phyloP scores from a whole-genome alignment of 1,140 invertebrate species.

The Pogonomyrmex barbatus region DNA sequence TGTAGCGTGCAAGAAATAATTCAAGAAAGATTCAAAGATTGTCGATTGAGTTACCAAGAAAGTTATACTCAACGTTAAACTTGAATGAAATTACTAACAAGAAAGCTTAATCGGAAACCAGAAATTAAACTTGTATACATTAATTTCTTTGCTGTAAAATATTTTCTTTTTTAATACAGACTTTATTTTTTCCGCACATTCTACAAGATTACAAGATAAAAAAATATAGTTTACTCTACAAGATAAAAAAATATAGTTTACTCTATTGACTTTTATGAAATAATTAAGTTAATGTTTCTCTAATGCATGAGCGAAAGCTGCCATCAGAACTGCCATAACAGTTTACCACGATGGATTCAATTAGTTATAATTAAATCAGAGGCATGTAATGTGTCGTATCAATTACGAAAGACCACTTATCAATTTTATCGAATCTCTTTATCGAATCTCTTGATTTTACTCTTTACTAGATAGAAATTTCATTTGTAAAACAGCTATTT shows the following conservation, averaged over 20 bases:
- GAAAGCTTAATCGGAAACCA: conserved; percentile 24
- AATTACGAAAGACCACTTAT: neutral
- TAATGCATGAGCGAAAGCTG: neutral
- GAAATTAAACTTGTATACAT: conserved; percentile 22
- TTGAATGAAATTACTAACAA: conserved; percentile 55
- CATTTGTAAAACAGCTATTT: neutral
- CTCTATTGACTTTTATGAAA: neutral
- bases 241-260: neutral
- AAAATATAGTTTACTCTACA: neutral
- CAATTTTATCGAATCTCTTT: conserved; percentile 17
- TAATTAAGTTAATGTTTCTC: conserved; percentile 1
- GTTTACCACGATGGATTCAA: neutral
- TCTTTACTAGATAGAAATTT: neutral
- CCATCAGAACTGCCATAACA: neutral
- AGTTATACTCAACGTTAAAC: conserved; percentile 44
- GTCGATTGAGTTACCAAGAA: conserved; percentile 44
- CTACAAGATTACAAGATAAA: neutral
- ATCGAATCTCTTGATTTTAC: neutral
- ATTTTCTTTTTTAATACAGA: conserved; percentile 26
- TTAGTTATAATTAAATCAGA: conserved; percentile 30
- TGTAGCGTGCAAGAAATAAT: conserved; percentile 28
- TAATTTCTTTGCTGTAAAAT: conserved; percentile 7
- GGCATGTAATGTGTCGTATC: neutral
- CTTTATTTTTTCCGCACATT: conserved; percentile 4
- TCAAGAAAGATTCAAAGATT: conserved; percentile 25